Evolutionary conservation across 1,140 invertebrate genomes (phyloP).

Genomic region (Idris sp.): DNA sequence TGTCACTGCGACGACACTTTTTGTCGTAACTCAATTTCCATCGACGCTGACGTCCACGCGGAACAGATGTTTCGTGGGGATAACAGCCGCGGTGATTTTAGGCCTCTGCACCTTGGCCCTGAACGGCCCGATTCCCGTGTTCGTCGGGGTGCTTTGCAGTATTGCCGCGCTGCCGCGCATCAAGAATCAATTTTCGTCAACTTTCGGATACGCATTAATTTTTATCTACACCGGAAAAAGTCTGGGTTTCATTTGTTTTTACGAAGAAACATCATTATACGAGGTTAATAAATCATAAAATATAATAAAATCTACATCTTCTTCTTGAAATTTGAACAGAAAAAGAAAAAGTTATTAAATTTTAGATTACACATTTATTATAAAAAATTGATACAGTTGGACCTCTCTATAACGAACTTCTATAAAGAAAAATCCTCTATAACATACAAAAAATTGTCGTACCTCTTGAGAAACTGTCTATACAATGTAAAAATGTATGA

Average conservation of each 20-base stretch:
- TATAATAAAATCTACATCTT: too few relatives aligned
- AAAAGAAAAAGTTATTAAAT: too few relatives aligned
- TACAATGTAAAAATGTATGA: too few relatives aligned
- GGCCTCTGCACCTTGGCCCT: conserved; percentile 68
- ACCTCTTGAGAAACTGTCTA: too few relatives aligned
- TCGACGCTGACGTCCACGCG: conserved; percentile 64
- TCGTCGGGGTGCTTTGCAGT: conserved; percentile 67
- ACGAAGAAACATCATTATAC: conserved; percentile 59
- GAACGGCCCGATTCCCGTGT: conserved; percentile 65
- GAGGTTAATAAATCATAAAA: conserved; percentile 66
- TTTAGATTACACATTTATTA: too few relatives aligned
- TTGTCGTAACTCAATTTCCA: conserved; percentile 71
- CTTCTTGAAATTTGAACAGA: too few relatives aligned
- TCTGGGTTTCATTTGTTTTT: conserved; percentile 49
- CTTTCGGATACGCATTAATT: conserved; percentile 65
- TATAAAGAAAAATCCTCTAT: too few relatives aligned
- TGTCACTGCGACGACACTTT: conserved; percentile 63
- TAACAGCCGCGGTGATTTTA: conserved; percentile 66
- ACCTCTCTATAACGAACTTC: too few relatives aligned
- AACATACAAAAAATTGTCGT: too few relatives aligned
- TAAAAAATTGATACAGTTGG: too few relatives aligned
- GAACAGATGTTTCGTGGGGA: conserved; percentile 68
- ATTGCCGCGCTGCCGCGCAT: conserved; percentile 71
- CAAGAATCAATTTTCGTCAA: conserved; percentile 61
- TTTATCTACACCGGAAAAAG: conserved; percentile 61